Evolutionary conservation across 1,140 invertebrate genomes (phyloP), one percentile per base, ranked within the genome.

Genomic region (Zaprionus camerounensis): DNA sequence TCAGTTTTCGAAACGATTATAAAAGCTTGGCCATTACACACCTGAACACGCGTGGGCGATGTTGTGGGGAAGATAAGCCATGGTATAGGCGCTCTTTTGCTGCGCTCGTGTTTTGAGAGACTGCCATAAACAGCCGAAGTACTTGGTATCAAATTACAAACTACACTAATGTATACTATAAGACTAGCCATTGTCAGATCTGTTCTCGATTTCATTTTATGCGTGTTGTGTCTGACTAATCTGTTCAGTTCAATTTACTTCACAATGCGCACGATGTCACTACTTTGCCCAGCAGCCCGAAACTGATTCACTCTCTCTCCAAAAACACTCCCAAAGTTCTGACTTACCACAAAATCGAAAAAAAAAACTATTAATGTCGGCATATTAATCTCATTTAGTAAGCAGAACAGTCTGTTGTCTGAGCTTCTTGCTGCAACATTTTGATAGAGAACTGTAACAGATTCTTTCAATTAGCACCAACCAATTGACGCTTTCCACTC

Each of bases 51-150:
- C 3, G 92, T 93, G 26, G 92, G 92, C 1, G 82, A 81, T 5
- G 87, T 93, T 5, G 75, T 67, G 31, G 92, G 92, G 65, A 77
- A 93, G 34, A 92, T 78, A 24, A 93, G 66, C 76, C 88, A 91
- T 1, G 87, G 87, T 63, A 91, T 86, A 1, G 83, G 88, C 1
- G 68, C 38, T 58, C 87, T 73, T 53, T 76, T 88, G 31, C 74
- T 91, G 7, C 82, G 81, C 36, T 74, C 59, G 7, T 84, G 73
- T 15, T 74, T 83, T 15, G 78, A 88, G 2, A 78, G 36, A 63
- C 83, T 76, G 5, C 68, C 83, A 49, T 66, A 22, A 1, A 58
- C 12, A 17, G 68, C 69, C 9, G 59, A 46, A 5, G 61, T 41
- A 58, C 44, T 61, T 15, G 53, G 38, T 20, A 67, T 26, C 13